Conservation (phyloP, 2,113 vertebrate genomes). For the Ciconia stormi region DNA sequence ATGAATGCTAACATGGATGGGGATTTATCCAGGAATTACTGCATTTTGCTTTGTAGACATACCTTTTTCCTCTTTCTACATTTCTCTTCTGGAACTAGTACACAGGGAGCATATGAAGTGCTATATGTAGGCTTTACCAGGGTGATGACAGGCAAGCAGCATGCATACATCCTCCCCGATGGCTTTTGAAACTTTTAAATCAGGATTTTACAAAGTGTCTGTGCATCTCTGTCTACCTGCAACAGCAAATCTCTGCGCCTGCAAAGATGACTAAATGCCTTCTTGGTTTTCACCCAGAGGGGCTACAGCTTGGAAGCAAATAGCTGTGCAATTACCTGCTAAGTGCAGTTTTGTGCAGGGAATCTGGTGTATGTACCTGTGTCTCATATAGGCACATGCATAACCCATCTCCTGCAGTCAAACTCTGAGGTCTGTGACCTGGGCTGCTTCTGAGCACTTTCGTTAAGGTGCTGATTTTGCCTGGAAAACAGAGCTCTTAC, state of each 20-base stretch:
- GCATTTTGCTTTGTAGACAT: background rate
- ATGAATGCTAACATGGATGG: background rate
- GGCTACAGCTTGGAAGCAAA: background rate
- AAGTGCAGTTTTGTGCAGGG: background rate
- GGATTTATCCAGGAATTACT: background rate
- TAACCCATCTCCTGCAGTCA: background rate
- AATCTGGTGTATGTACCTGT: background rate
- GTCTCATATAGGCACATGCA: rapidly evolving
- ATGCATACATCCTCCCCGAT: rapidly evolving
- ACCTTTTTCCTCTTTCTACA: background rate
- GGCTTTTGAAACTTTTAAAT: background rate
- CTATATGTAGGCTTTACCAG: background rate
- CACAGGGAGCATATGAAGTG: background rate
- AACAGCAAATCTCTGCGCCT: background rate
- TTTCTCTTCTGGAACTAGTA: background rate
- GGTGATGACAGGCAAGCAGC: background rate
- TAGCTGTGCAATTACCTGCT: background rate
- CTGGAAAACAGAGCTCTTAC: background rate
- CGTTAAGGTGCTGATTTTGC: background rate
- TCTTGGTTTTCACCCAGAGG: background rate
- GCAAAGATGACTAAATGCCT: background rate
- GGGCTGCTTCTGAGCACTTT: background rate
- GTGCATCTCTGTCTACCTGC: background rate
- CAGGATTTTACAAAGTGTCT: rapidly evolving
- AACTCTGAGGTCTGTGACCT: background rate